phyloP scores from a whole-genome alignment of 2,113 vertebrate genomes.

The Phalacrocorax aristotelis region DNA sequence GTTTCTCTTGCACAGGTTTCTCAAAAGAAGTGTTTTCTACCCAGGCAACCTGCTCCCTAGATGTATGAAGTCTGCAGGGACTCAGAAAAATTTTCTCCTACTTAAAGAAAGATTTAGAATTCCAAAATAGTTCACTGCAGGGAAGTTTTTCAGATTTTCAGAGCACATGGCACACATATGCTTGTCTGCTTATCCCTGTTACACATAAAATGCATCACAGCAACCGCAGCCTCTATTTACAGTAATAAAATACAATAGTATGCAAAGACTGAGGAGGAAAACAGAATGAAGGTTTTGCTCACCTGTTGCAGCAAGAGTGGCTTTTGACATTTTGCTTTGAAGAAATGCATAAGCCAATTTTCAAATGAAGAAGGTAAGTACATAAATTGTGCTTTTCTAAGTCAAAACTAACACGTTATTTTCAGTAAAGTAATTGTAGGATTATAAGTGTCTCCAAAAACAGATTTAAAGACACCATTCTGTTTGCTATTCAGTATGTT shows the following conservation, averaged over 20 bases:
- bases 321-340: not conserved
- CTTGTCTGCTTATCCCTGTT: not conserved
- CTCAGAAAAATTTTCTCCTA: not conserved
- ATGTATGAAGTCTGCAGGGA: not conserved
- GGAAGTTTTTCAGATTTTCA: not conserved
- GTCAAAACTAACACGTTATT: not conserved
- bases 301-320: not conserved
- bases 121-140: not conserved
- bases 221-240: not conserved
- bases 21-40: not conserved
- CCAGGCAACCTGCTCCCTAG: not conserved
- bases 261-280: not conserved
- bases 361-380: not conserved
- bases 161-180: not conserved
- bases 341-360: not conserved
- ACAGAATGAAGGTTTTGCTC: not conserved
- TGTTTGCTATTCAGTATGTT: conserved; percentile 21
- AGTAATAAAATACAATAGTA: not conserved
- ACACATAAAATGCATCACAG: not conserved
- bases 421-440: not conserved
- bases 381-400: not conserved
- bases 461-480: not conserved
- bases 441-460: not conserved
- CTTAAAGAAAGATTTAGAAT: not conserved
- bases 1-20: not conserved